Evolutionary conservation across 1,140 invertebrate genomes (phyloP), one percentile per base, ranked within the genome.

Genomic region (Drosophila cardini): DNA sequence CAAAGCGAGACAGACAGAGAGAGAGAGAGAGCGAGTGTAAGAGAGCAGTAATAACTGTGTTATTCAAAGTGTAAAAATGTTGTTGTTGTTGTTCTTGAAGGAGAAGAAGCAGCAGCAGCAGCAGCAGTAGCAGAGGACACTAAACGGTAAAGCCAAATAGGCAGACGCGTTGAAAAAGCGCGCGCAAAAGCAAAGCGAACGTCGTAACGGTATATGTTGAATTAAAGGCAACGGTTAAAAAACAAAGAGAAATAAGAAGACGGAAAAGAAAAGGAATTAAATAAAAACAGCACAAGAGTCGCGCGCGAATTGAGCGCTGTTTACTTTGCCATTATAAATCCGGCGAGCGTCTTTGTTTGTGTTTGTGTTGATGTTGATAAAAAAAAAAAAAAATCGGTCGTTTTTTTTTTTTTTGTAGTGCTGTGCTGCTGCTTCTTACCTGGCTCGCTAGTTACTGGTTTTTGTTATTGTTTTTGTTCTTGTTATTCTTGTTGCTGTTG

Each of bases 301-400:
- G 74, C 73, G 71, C 74, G 82, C 78, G 81, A 74, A 70, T 74
- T 71, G 74, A 72, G 82, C 82, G 40, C 58, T 87, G 79, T 87
- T 86, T 87, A 83, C 84, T 83, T 87, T 83, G 72, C 79, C 72
- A 87, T 87, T 87, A 87, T 74, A 86, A 87, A 86, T 87, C 76
- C 79, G 72, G 79, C 64, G 61, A 56, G 72, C 69, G 52, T 64
- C 55, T 81, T 50, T 50, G 11, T 18, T 38, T 55, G 32, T 82
- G 68, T 79, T 83, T 87, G 80, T 83, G 75, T 79, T 82, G 80
- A 65, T 76, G 76, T 79, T 82, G 64, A 61, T 61, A 68, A 69
- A 52, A 46, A 55, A 38, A 26, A 26, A 26, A 26, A 26, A 26
- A 26, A 26, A 9, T 55, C 38, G 32, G 2, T 6, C 9, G 13